Evolutionary conservation across 1,140 invertebrate genomes (phyloP).

Genomic region (Rhynchophorus ferrugineus): DNA sequence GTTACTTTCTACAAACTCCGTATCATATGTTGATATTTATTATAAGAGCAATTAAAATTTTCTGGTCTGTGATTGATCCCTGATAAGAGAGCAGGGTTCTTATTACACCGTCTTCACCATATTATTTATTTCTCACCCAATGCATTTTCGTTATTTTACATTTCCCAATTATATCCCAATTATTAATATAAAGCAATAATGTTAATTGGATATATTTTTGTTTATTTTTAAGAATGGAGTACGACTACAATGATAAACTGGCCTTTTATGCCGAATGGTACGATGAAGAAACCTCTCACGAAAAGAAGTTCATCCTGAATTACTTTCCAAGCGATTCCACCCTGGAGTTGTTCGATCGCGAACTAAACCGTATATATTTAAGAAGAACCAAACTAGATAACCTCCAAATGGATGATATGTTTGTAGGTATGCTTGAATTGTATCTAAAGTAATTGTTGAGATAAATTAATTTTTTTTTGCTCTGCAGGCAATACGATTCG

Average conservation of each 20-base stretch:
- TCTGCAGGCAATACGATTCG: slow-evolving; percentile 56
- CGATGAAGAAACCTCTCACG: slow-evolving; percentile 54
- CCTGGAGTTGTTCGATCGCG: slow-evolving; percentile 63
- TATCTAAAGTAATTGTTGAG: not conserved
- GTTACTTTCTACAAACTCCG: too few species aligned
- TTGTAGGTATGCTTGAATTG: slow-evolving; percentile 38
- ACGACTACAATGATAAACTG: slow-evolving; percentile 36
- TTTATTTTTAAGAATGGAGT: slow-evolving; percentile 19
- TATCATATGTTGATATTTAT: too few species aligned
- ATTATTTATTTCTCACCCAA: too few species aligned
- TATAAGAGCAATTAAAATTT: too few species aligned
- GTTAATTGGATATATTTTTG: too few species aligned
- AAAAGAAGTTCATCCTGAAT: slow-evolving; percentile 58
- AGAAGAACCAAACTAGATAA: slow-evolving; percentile 53
- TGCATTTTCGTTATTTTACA: too few species aligned
- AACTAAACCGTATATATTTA: slow-evolving; percentile 56
- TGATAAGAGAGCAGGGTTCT: too few species aligned
- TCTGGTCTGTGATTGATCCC: too few species aligned
- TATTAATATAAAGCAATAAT: too few species aligned
- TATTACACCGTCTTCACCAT: too few species aligned
- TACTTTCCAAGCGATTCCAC: slow-evolving; percentile 59
- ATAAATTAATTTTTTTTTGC: not conserved
- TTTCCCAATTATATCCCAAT: too few species aligned
- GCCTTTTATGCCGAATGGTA: slow-evolving; percentile 56
- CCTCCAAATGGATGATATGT: slow-evolving; percentile 54